These are phyloP conservation scores for Otus scops DNA, from an alignment of 2,797 vertebrate genomes.

Conservation along the genomic window DNA sequence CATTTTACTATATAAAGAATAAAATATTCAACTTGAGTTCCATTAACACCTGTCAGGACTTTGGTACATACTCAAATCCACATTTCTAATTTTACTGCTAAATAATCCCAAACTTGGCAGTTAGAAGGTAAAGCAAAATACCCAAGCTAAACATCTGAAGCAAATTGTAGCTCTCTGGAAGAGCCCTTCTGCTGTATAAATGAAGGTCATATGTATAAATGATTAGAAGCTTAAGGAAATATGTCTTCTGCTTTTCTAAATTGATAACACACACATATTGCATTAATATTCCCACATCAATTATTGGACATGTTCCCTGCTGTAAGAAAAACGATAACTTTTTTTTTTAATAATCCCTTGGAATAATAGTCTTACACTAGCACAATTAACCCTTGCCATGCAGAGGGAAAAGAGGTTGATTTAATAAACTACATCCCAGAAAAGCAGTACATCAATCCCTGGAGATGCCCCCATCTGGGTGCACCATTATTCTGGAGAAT, in stretches of 20 bases:
- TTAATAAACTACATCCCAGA: not conserved
- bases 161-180: slow-evolving; percentile 56
- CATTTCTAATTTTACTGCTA: slow-evolving; percentile 66
- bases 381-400: not conserved
- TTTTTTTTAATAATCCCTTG: not conserved
- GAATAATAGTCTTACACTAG: slow-evolving; percentile 25
- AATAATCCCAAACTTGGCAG: slow-evolving; percentile 66
- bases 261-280: slow-evolving; percentile 53
- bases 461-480: not conserved
- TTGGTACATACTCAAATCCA: slow-evolving; percentile 56
- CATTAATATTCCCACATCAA: slow-evolving; percentile 61
- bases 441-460: not conserved
- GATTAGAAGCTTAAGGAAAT: slow-evolving; percentile 68
- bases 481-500: not conserved
- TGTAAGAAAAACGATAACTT: not conserved
- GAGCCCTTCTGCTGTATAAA: slow-evolving; percentile 50
- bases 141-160: slow-evolving; percentile 61
- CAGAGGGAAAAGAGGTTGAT: not conserved
- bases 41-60: slow-evolving; percentile 67
- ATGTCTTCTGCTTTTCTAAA: slow-evolving; percentile 60
- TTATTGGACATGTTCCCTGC: slow-evolving; percentile 41
- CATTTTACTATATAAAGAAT: slow-evolving; percentile 66
- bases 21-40: slow-evolving; percentile 66
- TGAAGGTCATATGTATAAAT: slow-evolving; percentile 63
- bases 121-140: slow-evolving; percentile 55